Conservation (phyloP, 23 tunicate species). For the Trididemnum clinides region DNA sequence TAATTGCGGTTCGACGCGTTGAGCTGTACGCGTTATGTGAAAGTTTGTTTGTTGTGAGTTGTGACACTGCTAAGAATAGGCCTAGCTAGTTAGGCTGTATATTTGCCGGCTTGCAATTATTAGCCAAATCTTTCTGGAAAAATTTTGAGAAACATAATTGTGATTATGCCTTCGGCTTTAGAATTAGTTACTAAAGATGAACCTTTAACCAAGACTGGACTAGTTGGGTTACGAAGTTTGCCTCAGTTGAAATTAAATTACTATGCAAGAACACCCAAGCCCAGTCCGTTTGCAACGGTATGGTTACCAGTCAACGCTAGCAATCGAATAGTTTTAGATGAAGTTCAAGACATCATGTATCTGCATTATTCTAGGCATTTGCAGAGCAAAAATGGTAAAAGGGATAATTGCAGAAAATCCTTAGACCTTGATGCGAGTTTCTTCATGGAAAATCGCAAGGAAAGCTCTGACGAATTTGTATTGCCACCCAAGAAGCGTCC, state of each 20-base stretch:
- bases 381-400: not conserved
- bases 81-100: too few species aligned
- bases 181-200: not conserved
- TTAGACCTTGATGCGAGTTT: not conserved
- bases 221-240: slow-evolving; percentile 56
- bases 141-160: not conserved
- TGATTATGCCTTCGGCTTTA: not conserved
- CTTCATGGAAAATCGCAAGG: not conserved
- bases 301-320: slow-evolving; percentile 93
- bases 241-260: slow-evolving; percentile 60
- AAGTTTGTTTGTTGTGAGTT: too few species aligned
- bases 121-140: too few species aligned
- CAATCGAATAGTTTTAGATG: slow-evolving; percentile 59
- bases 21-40: too few species aligned
- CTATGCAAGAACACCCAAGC: slow-evolving; percentile 73
- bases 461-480: not conserved
- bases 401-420: not conserved
- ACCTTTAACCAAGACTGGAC: not conserved
- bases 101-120: too few species aligned
- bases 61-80: too few species aligned
- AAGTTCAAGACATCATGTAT: slow-evolving; percentile 71
- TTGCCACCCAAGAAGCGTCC: slow-evolving; percentile 31
- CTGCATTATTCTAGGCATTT: slow-evolving; percentile 77
- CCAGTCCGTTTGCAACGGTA: slow-evolving; percentile 65
- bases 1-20: too few species aligned